Conservation (phyloP, 1,140 invertebrate genomes). For the Drosophila nikananu region DNA sequence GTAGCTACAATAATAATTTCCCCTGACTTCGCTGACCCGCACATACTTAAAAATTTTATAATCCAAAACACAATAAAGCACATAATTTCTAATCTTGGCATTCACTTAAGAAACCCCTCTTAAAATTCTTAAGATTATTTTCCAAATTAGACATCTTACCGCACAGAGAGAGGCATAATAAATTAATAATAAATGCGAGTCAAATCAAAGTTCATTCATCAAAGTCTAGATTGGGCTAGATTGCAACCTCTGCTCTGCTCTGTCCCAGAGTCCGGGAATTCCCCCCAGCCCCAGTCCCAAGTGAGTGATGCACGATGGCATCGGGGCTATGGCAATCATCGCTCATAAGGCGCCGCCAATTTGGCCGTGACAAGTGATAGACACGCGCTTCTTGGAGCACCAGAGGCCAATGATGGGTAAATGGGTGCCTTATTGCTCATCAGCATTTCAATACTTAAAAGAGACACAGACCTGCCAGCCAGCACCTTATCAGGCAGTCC, state of each 20-base stretch:
- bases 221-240: constrained; percentile 59
- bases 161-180: constrained; percentile 44
- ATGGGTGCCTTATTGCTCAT: constrained; percentile 51
- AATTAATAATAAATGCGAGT: constrained; percentile 59
- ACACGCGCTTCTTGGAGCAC: constrained; percentile 53
- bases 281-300: not conserved
- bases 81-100: not conserved
- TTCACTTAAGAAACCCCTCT: not conserved
- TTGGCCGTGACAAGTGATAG: constrained; percentile 79
- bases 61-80: not conserved
- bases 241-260: constrained; percentile 21
- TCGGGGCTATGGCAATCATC: constrained; percentile 62
- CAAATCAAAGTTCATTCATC: constrained; percentile 74
- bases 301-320: constrained; percentile 69
- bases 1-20: not conserved
- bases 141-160: constrained; percentile 13
- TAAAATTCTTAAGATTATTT: not conserved
- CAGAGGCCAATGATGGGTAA: constrained; percentile 42
- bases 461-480: constrained; percentile 37
- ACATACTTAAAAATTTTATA: not conserved
- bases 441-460: constrained; percentile 70
- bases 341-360: constrained; percentile 75
- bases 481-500: constrained; percentile 58
- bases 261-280: not conserved
- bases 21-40: not conserved